Percentiles rank a stretch among this genome's conserved stretches.
Evolutionary conservation across 2,888 invertebrate species (phyloP).

Genomic region (Brenthis daphne): DNA sequence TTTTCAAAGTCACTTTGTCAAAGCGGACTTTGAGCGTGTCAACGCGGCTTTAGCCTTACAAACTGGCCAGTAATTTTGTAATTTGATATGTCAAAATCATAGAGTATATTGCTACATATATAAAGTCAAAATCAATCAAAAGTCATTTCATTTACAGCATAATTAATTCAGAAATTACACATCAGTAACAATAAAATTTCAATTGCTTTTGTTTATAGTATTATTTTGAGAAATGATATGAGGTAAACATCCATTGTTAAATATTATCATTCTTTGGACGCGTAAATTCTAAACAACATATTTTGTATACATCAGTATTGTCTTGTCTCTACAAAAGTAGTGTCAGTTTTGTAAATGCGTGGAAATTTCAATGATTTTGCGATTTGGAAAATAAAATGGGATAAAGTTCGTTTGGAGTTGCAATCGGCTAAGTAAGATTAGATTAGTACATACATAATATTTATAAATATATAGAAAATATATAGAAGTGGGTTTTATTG

Average conservation of each 20-base stretch:
- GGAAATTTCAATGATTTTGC: slow-evolving; percentile 57
- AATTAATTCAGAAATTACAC: neutral
- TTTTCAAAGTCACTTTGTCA: too few species aligned
- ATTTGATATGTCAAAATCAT: slow-evolving; percentile 19
- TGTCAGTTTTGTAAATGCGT: slow-evolving; percentile 42
- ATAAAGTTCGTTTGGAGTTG: slow-evolving; percentile 62
- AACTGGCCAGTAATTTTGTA: slow-evolving; percentile 2
- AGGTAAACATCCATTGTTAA: slow-evolving; percentile 42
- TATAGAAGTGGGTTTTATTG: neutral
- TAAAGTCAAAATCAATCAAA: slow-evolving; percentile 27
- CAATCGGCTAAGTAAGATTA: slow-evolving; percentile 55
- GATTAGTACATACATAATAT: neutral
- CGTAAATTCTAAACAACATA: slow-evolving; percentile 30
- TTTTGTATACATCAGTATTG: slow-evolving; percentile 1
- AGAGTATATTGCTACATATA: too few species aligned
- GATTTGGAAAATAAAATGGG: slow-evolving; percentile 67
- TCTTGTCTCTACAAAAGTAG: slow-evolving; percentile 15
- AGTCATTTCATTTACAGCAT: slow-evolving; percentile 5
- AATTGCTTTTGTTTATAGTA: slow-evolving; percentile 9
- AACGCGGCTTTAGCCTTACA: too few species aligned
- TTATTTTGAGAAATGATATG: slow-evolving; percentile 38
- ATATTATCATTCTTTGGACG: slow-evolving; percentile 39
- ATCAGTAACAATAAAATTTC: slow-evolving; percentile 4
- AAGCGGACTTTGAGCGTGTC: too few species aligned
- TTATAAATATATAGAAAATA: neutral